A percentile compares a stretch with the other conserved stretches of the same genome.
Evolutionary conservation across 2,888 invertebrate genomes (phyloP).

Genomic region (Drosophila emarginata): DNA sequence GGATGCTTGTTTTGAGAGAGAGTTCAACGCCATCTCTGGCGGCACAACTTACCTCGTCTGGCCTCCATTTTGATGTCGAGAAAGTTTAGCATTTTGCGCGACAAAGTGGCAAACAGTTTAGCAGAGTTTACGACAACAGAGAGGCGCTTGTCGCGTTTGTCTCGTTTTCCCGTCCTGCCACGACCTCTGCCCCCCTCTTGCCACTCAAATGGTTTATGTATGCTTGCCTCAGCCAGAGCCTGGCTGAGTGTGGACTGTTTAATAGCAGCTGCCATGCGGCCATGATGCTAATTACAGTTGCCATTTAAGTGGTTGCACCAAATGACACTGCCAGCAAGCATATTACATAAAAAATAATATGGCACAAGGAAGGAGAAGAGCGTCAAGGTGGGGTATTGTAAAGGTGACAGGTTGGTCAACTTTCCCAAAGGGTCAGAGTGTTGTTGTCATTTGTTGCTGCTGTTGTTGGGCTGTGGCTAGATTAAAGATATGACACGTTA

Average conservation of each 20-base stretch:
- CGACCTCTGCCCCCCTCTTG: slow-evolving; percentile 62
- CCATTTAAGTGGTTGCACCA: slow-evolving; percentile 76
- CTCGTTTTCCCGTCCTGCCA: slow-evolving; percentile 42
- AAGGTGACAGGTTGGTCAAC: slow-evolving; percentile 61
- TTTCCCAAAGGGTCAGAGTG: slow-evolving; percentile 10
- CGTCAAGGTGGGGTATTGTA: slow-evolving; percentile 9
- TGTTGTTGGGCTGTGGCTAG: slow-evolving; percentile 19
- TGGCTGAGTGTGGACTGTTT: slow-evolving; percentile 55
- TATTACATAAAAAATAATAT: slow-evolving; percentile 25
- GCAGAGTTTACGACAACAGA: slow-evolving; percentile 75
- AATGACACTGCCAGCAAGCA: slow-evolving; percentile 54
- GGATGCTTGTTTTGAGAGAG: slow-evolving; percentile 36
- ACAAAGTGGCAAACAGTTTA: slow-evolving; percentile 77
- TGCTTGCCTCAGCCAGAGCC: slow-evolving; percentile 8
- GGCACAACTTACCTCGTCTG: background rate
- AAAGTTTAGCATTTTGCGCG: slow-evolving; percentile 77
- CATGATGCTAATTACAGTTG: slow-evolving; percentile 75
- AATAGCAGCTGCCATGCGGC: slow-evolving; percentile 76
- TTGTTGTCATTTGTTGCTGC: background rate
- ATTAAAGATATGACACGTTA: slow-evolving; percentile 21
- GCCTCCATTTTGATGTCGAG: slow-evolving; percentile 45
- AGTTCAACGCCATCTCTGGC: slow-evolving; percentile 59
- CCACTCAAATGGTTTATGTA: slow-evolving; percentile 43
- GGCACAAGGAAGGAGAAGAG: slow-evolving; percentile 8
- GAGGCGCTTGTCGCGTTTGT: slow-evolving; percentile 17